Evolutionary conservation across 2,888 invertebrate species (phyloP).

Genomic region (Hoplodrina ambigua): DNA sequence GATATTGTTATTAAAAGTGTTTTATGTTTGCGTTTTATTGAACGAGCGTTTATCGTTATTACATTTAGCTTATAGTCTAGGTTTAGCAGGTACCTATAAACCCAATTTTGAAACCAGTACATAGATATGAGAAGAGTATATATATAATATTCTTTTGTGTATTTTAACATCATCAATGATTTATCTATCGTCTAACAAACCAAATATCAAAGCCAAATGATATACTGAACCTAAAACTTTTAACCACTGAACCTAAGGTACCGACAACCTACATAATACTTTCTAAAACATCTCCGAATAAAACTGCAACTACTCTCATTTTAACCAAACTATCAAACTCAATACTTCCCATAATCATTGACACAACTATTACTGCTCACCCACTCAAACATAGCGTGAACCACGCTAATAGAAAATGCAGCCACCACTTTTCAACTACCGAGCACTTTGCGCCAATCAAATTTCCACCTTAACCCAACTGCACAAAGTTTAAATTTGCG

Average conservation of each 20-base stretch:
- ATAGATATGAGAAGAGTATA: neutral
- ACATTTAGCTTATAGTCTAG: neutral
- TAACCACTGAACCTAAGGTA: conserved; percentile 1
- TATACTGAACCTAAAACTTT: neutral
- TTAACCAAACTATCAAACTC: neutral
- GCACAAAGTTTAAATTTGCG: conserved; percentile 9
- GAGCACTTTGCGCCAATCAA: neutral
- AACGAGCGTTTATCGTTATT: neutral
- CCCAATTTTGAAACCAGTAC: neutral
- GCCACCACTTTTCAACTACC: conserved; percentile 48
- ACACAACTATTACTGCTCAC: conserved; percentile 22
- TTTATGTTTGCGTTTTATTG: conserved; percentile 11
- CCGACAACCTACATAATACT: neutral
- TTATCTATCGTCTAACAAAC: neutral
- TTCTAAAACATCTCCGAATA: neutral
- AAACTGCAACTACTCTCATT: neutral
- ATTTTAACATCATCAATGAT: no score
- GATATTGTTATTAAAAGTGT: conserved; percentile 9
- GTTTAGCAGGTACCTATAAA: neutral
- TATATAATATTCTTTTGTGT: no score
- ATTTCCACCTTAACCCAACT: neutral
- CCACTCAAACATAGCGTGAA: conserved; percentile 23
- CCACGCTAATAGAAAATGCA: conserved; percentile 35
- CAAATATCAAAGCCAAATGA: neutral
- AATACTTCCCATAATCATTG: neutral